Percentiles rank a stretch among this genome's conserved stretches.
Evolutionary conservation across 2,888 invertebrate genomes (phyloP).

Genomic region (Dinocampus coccinellae): DNA sequence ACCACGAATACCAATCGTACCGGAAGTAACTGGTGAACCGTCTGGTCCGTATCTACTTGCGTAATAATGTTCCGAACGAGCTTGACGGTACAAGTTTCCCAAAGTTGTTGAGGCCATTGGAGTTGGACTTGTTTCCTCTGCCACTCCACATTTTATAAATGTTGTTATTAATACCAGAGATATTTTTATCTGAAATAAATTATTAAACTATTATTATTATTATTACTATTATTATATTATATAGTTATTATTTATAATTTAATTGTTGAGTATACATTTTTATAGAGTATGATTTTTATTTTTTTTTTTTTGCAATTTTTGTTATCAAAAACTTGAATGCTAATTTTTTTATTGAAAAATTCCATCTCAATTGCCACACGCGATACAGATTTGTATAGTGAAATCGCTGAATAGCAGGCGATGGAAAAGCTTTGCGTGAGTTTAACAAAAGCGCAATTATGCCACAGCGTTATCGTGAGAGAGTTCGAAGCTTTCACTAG

Average conservation of each 20-base stretch:
- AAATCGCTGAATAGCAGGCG: slow-evolving; percentile 20
- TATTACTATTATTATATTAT: no score
- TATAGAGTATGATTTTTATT: neutral
- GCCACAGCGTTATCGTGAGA: slow-evolving; percentile 23
- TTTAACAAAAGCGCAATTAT: slow-evolving; percentile 35
- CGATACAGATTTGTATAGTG: neutral
- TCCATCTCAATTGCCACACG: neutral
- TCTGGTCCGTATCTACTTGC: slow-evolving; percentile 55
- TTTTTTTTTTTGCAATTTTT: neutral
- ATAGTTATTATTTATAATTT: no score
- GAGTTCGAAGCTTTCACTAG: slow-evolving; percentile 29
- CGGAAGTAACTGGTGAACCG: slow-evolving; percentile 51
- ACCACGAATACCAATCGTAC: slow-evolving; percentile 51
- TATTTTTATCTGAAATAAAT: slow-evolving; percentile 33
- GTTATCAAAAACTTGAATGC: neutral
- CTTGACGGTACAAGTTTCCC: slow-evolving; percentile 58
- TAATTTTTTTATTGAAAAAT: neutral
- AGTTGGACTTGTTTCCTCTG: slow-evolving; percentile 46
- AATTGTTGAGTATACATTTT: no score
- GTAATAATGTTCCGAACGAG: slow-evolving; percentile 58
- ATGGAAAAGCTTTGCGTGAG: slow-evolving; percentile 21
- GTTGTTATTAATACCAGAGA: slow-evolving; percentile 33
- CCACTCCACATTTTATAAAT: slow-evolving; percentile 19
- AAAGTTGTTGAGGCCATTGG: slow-evolving; percentile 54
- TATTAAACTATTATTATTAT: no score